Conservation (phyloP, 2,113 vertebrate species). For the Callaeas wilsoni region DNA sequence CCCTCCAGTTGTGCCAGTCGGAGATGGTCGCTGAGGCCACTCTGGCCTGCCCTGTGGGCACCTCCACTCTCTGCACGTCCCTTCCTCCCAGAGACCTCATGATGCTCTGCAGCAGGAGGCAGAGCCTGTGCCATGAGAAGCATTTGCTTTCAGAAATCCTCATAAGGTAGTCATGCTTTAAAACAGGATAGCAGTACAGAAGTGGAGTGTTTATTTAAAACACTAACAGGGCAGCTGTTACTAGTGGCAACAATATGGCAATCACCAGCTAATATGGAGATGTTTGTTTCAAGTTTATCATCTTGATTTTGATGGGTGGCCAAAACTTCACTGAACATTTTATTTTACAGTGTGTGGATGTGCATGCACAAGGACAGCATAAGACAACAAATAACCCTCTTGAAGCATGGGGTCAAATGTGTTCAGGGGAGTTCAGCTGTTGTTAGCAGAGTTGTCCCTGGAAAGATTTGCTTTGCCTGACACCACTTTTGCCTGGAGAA, state of each 20-base stretch:
- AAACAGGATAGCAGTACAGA: background rate
- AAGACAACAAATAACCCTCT: background rate
- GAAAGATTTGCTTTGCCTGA: background rate
- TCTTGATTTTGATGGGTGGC: slow-evolving; percentile 39
- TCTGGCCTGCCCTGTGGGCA: background rate
- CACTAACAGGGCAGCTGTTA: slow-evolving; percentile 26
- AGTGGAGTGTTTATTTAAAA: slow-evolving; percentile 34
- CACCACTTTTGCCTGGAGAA: background rate
- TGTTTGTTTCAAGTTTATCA: slow-evolving; percentile 43
- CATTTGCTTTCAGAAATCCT: background rate
- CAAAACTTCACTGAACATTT: slow-evolving; percentile 43
- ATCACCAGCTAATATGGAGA: slow-evolving; percentile 48
- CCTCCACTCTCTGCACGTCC: rapidly evolving
- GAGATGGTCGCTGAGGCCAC: rapidly evolving
- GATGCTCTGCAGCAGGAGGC: background rate
- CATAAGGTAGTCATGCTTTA: background rate
- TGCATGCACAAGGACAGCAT: background rate
- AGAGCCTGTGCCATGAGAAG: background rate
- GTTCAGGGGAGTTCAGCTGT: background rate
- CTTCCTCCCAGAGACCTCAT: background rate
- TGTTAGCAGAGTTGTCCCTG: background rate
- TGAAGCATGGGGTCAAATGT: background rate
- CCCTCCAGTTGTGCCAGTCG: rapidly evolving
- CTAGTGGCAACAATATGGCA: slow-evolving; percentile 45
- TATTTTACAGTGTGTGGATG: slow-evolving; percentile 26